Base-by-base conservation (phyloP, 2,797 vertebrate species). In the Potorous gilbertii region DNA sequence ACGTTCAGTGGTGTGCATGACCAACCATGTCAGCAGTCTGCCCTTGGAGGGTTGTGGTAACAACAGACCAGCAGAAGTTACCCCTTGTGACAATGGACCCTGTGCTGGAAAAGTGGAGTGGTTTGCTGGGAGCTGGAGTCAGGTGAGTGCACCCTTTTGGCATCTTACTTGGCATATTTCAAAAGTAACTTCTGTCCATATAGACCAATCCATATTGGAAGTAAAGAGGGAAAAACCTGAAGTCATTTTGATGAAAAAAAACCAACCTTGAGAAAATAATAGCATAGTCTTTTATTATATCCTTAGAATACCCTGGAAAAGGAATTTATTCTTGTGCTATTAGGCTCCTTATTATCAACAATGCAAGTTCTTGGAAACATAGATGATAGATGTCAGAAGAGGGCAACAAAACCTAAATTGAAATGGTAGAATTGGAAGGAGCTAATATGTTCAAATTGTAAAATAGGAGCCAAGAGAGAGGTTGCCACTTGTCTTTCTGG, bases 61-160 rank as follows among this genome's bases (percentile, higher is more conserved):
- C 81, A 99, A 99, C 97, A 98, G 98, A 1, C 99, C 99, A 0
- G 87, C 98, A 0, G 99, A 99, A 93, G 98, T 98, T 5, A 98
- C 99, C 21, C 98, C 99, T 1, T 99, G 99, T 50, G 99, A 99
- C 97, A 99, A 99, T 0, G 99, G 99, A 1, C 99, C 99, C 46
- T 99, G 99, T 95, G 98, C 99, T 1, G 99, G 99, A 52, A 99
- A 98, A 91, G 99, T 99, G 1, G 99, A 99, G 96, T 99, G 99
- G 99, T 99, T 99, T 97, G 98, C 99, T 0, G 99, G 99, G 59
- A 98, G 99, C 97, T 99, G 99, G 99, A 99, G 99, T 95, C 99
- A 99, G 99, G 99, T 99, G 97, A 93, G 98, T 94, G 46, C 31
- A 28, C 29, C 5, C 50, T 81, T 94, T 18, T 5, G 1, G 54